Percentiles rank a stretch among this genome's conserved stretches.
These are phyloP conservation scores for Temnothorax nylanderi DNA, from an alignment of 1,140 invertebrate genomes.

Conservation along the genomic window DNA sequence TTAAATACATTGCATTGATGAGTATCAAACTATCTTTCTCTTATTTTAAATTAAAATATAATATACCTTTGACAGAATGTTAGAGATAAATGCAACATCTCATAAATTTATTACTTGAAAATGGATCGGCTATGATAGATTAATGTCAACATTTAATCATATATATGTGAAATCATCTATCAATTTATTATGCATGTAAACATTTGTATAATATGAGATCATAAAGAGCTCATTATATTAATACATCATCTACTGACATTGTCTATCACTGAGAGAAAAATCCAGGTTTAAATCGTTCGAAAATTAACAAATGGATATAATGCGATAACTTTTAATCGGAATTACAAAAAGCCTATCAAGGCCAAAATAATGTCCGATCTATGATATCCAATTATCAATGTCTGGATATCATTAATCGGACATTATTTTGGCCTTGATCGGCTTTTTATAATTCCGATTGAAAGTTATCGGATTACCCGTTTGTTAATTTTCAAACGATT, in stretches of 20 bases:
- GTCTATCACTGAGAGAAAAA: not conserved
- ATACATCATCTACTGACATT: not conserved
- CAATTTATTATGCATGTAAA: conserved; percentile 8
- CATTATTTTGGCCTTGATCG: too few relatives aligned
- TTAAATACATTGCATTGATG: not conserved
- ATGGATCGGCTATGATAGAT: not conserved
- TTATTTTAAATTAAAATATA: not conserved
- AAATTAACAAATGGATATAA: too few relatives aligned
- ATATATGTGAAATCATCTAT: not conserved
- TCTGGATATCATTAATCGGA: too few relatives aligned
- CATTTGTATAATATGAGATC: not conserved
- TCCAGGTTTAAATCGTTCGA: too few relatives aligned
- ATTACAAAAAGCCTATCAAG: too few relatives aligned
- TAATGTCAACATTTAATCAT: not conserved
- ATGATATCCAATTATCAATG: too few relatives aligned
- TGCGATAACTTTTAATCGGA: too few relatives aligned
- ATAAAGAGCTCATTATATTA: not conserved
- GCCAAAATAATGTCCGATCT: too few relatives aligned
- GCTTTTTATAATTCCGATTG: too few relatives aligned
- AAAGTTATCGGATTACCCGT: too few relatives aligned
- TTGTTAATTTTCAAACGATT: too few relatives aligned
- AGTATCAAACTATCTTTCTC: not conserved
- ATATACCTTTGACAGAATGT: not conserved
- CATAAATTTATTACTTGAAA: not conserved
- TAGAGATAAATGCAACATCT: not conserved